phyloP scores from a whole-genome alignment of 2,113 vertebrate species.

The Clarias gariepinus region DNA sequence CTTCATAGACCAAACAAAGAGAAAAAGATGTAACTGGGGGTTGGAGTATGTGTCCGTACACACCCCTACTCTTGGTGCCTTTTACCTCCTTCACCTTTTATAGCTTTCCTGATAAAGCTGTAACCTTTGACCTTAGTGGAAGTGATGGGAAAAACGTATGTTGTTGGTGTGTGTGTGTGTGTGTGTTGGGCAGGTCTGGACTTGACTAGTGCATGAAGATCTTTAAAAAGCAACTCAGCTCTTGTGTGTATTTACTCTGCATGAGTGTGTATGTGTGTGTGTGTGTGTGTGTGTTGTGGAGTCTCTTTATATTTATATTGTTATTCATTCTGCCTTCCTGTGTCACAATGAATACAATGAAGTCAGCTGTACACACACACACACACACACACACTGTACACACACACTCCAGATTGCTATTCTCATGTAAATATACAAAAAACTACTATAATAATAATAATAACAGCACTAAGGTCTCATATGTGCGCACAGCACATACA shows the following conservation, averaged over 20 bases:
- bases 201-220: neutral
- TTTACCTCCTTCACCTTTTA: neutral
- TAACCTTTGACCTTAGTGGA: neutral
- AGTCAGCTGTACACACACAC: slow-evolving; percentile 13
- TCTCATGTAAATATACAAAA: neutral
- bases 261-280: slow-evolving; percentile 19
- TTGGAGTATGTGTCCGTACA: neutral
- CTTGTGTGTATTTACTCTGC: neutral
- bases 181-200: neutral
- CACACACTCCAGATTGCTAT: neutral
- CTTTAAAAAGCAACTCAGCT: neutral
- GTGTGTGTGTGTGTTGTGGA: neutral
- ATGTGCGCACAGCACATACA: neutral
- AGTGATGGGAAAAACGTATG: neutral
- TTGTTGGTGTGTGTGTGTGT: neutral
- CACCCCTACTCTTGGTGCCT: neutral
- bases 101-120: neutral
- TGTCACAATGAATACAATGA: neutral
- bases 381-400: slow-evolving; percentile 3
- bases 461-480: neutral
- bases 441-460: neutral
- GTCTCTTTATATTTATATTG: neutral
- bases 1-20: neutral
- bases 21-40: neutral
- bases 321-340: slow-evolving; percentile 12